Conservation (phyloP, 1,140 invertebrate species). For the Temnothorax longispinosus region DNA sequence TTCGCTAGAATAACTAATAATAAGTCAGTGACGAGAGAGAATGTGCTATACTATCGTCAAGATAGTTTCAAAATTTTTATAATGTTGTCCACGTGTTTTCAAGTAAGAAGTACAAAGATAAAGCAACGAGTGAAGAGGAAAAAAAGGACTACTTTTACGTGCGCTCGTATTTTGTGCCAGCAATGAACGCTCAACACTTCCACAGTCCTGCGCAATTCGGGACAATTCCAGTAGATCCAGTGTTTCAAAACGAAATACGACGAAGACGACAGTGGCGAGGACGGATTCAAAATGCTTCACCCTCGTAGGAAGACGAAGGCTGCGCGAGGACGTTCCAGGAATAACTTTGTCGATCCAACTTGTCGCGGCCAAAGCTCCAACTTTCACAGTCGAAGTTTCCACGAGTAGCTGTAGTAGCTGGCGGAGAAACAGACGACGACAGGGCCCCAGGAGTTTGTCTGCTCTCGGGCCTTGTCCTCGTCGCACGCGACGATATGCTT, state of each 20-base stretch:
- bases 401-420: conserved; percentile 31
- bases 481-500: background rate
- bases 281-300: conserved; percentile 58
- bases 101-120: background rate
- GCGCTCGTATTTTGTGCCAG: background rate
- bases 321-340: conserved; percentile 37
- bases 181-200: conserved; percentile 1
- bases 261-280: conserved; percentile 10
- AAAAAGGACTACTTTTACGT: background rate
- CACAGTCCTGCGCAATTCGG: conserved; percentile 28
- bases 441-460: background rate
- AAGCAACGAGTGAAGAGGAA: background rate
- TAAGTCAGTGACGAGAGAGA: background rate
- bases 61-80: background rate
- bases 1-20: background rate
- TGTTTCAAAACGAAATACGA: conserved; percentile 45
- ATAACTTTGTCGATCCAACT: conserved; percentile 68
- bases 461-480: background rate
- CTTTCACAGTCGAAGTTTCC: conserved; percentile 64
- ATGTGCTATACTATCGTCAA: background rate
- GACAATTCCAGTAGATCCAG: conserved; percentile 30
- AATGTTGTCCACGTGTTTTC: background rate
- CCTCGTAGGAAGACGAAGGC: conserved; percentile 23
- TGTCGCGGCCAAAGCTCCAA: conserved; percentile 64
- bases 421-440: conserved; percentile 17